phyloP scores from a whole-genome alignment of 2,113 vertebrate species.

The Hiodon alosoides region DNA sequence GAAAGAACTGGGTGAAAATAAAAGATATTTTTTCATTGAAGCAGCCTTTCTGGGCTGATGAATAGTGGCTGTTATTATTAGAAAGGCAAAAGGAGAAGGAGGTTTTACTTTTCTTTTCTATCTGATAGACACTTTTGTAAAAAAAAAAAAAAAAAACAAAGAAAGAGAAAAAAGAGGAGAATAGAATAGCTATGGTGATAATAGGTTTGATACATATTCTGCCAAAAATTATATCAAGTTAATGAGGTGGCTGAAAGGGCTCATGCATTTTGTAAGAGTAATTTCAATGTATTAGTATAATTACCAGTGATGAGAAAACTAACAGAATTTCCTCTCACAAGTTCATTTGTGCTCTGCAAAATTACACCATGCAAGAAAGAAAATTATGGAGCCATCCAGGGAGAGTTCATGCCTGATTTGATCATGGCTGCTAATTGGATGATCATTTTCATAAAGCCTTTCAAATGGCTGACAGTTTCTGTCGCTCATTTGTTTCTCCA shows the following conservation, averaged over 20 bases:
- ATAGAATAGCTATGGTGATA: constrained; percentile 73
- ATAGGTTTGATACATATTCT: constrained; percentile 87
- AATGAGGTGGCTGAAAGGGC: constrained; percentile 83
- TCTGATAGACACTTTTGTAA: constrained; percentile 66
- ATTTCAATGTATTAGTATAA: constrained; percentile 91
- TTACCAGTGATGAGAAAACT: constrained; percentile 91
- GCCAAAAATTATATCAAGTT: constrained; percentile 84
- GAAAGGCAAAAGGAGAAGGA: constrained; percentile 51
- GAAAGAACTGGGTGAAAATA: too few species aligned
- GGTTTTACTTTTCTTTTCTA: constrained; percentile 54
- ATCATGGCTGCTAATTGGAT: constrained; percentile 93
- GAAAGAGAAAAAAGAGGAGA: too few species aligned
- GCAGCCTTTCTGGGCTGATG: constrained; percentile 6
- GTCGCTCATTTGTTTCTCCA: constrained; percentile 60
- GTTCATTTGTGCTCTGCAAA: constrained; percentile 82
- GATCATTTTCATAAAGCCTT: constrained; percentile 92
- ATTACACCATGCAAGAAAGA: constrained; percentile 81
- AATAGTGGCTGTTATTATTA: constrained; percentile 64
- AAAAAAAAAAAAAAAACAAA: constrained; percentile 41
- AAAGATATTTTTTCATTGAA: too few species aligned
- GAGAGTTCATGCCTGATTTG: constrained; percentile 82
- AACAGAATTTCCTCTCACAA: constrained; percentile 88
- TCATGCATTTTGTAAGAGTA: constrained; percentile 87
- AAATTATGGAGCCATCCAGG: constrained; percentile 77
- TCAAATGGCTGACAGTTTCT: constrained; percentile 85